phyloP scores from a whole-genome alignment of 2,888 invertebrate genomes.

The Lasius platythorax region DNA sequence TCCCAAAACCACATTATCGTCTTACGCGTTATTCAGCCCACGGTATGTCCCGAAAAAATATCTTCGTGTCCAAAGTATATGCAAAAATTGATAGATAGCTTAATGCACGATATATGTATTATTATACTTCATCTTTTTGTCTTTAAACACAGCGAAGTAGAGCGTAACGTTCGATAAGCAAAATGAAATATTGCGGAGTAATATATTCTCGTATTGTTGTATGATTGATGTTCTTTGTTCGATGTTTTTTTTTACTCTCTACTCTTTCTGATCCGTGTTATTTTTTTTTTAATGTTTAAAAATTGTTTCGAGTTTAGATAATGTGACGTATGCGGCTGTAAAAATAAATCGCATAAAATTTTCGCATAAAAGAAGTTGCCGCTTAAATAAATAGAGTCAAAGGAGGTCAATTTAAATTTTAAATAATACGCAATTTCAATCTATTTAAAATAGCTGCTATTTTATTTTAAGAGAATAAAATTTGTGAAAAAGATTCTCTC shows the following conservation, averaged over 20 bases:
- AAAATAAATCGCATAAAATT: background rate
- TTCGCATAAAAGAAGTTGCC: background rate
- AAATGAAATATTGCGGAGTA: slow-evolving; percentile 3
- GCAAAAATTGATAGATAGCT: background rate
- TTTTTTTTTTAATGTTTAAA: background rate
- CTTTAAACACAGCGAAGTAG: background rate
- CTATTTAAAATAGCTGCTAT: background rate
- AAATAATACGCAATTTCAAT: background rate
- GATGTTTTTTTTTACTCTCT: background rate
- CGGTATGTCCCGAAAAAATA: background rate
- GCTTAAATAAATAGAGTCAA: background rate
- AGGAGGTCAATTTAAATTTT: background rate
- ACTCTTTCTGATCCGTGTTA: background rate
- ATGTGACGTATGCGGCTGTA: background rate
- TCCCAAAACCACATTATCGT: slow-evolving; percentile 61
- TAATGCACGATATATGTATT: slow-evolving; percentile 8
- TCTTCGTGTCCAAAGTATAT: background rate
- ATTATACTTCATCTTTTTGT: background rate
- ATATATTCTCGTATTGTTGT: background rate
- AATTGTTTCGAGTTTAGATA: background rate
- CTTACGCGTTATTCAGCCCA: slow-evolving; percentile 37
- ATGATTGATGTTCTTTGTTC: background rate
- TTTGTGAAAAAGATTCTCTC: background rate
- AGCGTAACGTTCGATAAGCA: background rate
- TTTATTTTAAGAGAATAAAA: background rate